A percentile compares a stretch with the other conserved stretches of the same genome.
Conservation (phyloP, 1,140 invertebrate genomes). For the Drosophila lacteicornis region DNA sequence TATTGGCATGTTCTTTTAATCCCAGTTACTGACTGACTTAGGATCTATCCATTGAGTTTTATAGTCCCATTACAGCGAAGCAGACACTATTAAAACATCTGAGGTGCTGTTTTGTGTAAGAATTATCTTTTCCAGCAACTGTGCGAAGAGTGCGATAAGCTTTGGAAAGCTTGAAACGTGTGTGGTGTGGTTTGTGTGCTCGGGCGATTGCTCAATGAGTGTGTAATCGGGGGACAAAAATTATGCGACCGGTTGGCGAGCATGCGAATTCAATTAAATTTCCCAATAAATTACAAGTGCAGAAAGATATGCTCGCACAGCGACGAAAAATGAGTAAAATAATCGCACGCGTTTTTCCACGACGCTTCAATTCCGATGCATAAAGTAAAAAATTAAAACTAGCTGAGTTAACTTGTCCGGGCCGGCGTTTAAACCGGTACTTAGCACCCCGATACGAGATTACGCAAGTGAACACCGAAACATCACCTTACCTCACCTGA, state of each 20-base stretch:
- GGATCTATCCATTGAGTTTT: not conserved
- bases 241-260: constrained; percentile 62
- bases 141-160: constrained; percentile 2
- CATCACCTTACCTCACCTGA: constrained; percentile 41
- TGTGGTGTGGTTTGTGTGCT: constrained; percentile 1
- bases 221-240: constrained; percentile 56
- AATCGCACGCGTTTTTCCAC: constrained; percentile 42
- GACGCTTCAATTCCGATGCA: constrained; percentile 65
- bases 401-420: constrained; percentile 65
- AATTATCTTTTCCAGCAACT: constrained; percentile 13
- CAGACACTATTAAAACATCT: constrained; percentile 4
- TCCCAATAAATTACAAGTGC: constrained; percentile 78
- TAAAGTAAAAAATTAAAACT: constrained; percentile 48
- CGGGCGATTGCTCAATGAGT: constrained; percentile 45
- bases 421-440: constrained; percentile 69
- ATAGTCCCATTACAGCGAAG: not conserved
- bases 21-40: not conserved
- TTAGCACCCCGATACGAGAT: constrained; percentile 63
- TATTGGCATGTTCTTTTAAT: not conserved
- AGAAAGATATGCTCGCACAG: constrained; percentile 36
- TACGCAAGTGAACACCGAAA: constrained; percentile 60
- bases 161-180: constrained; percentile 14
- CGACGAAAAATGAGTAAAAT: constrained; percentile 32
- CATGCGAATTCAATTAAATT: constrained; percentile 80
- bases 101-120: not conserved